A percentile compares a stretch with the other conserved stretches of the same genome.
These are phyloP conservation scores for Pongo abelii DNA, from an alignment of 2,113 vertebrate species.

Conservation along the genomic window DNA sequence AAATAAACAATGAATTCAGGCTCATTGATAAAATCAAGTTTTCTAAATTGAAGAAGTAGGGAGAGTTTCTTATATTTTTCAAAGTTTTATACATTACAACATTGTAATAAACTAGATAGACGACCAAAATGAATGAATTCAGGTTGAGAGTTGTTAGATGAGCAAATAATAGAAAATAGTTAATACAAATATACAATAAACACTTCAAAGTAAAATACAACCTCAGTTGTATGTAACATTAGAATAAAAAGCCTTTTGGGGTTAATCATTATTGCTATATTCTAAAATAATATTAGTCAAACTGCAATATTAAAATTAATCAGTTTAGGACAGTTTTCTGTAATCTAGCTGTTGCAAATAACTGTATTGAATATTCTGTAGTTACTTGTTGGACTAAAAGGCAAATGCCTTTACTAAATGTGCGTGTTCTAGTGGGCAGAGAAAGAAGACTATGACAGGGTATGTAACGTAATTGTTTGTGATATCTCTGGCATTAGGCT, in stretches of 20 bases:
- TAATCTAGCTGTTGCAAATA: background rate
- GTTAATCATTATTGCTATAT: background rate
- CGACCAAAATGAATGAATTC: background rate
- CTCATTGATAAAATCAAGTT: background rate
- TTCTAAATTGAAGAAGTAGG: background rate
- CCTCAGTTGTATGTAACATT: background rate
- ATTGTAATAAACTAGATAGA: background rate
- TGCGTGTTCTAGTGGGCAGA: background rate
- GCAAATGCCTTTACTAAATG: background rate
- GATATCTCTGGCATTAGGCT: background rate
- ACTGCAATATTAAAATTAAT: background rate
- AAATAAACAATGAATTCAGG: background rate
- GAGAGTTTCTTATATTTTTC: background rate
- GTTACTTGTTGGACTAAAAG: background rate
- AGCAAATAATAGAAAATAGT: background rate
- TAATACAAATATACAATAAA: background rate
- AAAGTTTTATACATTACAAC: background rate
- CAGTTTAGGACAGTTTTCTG: background rate
- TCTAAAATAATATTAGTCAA: background rate
- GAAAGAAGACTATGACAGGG: background rate
- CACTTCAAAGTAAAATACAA: background rate
- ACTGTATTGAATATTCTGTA: background rate
- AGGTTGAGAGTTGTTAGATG: background rate
- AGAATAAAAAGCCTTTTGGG: background rate
- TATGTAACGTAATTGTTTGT: background rate